Percentiles rank a stretch among this genome's conserved stretches.
phyloP scores from a whole-genome alignment of 2,888 invertebrate species.

The Dynastes grantii region DNA sequence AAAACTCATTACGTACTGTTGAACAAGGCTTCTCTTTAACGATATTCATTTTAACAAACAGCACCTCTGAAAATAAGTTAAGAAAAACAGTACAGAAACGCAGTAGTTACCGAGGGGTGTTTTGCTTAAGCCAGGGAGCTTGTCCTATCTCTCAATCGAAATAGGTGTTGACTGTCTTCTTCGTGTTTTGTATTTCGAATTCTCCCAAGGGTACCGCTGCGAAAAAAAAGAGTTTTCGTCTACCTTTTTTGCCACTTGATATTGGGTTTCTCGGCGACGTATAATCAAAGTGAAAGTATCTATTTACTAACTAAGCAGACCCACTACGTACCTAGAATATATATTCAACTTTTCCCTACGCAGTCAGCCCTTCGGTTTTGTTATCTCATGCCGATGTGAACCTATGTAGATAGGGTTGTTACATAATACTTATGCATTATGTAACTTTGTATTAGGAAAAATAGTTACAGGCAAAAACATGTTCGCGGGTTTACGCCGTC shows the following conservation, averaged over 20 bases:
- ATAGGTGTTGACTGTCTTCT: neutral
- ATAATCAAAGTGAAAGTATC: constrained; percentile 31
- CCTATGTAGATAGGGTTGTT: too few relatives aligned
- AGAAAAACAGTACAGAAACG: neutral
- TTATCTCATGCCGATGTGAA: too few relatives aligned
- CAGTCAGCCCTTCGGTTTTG: too few relatives aligned
- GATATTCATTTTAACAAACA: neutral
- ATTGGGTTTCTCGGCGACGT: neutral
- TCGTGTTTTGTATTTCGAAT: neutral
- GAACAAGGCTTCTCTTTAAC: neutral
- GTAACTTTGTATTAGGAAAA: too few relatives aligned
- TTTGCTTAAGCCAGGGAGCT: neutral
- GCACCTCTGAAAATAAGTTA: neutral
- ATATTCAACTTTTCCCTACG: neutral
- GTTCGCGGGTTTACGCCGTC: too few relatives aligned
- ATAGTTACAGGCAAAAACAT: too few relatives aligned
- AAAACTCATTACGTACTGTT: neutral
- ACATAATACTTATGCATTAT: too few relatives aligned
- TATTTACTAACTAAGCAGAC: neutral
- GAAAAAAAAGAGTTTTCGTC: neutral
- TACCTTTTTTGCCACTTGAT: neutral
- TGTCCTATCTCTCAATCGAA: neutral
- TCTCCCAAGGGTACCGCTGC: neutral
- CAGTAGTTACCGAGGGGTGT: neutral
- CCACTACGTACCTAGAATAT: neutral